Evolutionary conservation across 2,888 invertebrate genomes (phyloP).

Genomic region (Cephalotes varians): DNA sequence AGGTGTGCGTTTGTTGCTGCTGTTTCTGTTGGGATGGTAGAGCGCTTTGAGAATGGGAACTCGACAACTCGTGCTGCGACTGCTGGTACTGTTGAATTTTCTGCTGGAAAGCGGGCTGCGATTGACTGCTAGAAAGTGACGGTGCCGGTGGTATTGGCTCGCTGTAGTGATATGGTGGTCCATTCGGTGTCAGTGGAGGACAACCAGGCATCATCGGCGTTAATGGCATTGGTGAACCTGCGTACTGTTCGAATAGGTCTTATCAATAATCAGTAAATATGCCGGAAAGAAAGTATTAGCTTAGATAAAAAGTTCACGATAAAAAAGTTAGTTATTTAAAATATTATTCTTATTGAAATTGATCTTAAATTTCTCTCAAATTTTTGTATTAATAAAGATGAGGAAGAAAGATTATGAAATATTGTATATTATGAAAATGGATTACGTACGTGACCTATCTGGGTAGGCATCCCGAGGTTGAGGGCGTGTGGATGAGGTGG

Average conservation of each 20-base stretch:
- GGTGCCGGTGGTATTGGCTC: slow-evolving; percentile 87
- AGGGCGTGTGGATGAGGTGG: slow-evolving; percentile 83
- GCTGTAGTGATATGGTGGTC: slow-evolving; percentile 88
- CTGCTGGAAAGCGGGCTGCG: slow-evolving; percentile 84
- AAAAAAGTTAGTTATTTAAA: background rate
- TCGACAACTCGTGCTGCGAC: slow-evolving; percentile 84
- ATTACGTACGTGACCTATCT: slow-evolving; percentile 80
- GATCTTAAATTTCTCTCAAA: background rate
- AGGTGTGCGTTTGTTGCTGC: slow-evolving; percentile 79
- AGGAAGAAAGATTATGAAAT: background rate
- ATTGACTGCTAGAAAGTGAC: slow-evolving; percentile 83
- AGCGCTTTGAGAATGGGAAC: slow-evolving; percentile 81
- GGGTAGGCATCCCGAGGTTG: slow-evolving; percentile 82
- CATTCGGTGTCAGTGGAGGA: slow-evolving; percentile 84
- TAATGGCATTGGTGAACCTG: slow-evolving; percentile 84
- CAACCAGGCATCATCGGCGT: slow-evolving; percentile 85
- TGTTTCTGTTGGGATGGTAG: slow-evolving; percentile 80
- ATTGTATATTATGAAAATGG: background rate
- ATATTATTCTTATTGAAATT: background rate
- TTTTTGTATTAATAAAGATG: background rate
- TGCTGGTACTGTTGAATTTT: slow-evolving; percentile 82
- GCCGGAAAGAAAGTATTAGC: background rate
- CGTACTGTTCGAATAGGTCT: slow-evolving; percentile 75
- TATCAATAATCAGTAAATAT: background rate
- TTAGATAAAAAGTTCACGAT: too few relatives aligned